Conservation (phyloP, 1,140 invertebrate species). For the Camponotus floridanus region DNA sequence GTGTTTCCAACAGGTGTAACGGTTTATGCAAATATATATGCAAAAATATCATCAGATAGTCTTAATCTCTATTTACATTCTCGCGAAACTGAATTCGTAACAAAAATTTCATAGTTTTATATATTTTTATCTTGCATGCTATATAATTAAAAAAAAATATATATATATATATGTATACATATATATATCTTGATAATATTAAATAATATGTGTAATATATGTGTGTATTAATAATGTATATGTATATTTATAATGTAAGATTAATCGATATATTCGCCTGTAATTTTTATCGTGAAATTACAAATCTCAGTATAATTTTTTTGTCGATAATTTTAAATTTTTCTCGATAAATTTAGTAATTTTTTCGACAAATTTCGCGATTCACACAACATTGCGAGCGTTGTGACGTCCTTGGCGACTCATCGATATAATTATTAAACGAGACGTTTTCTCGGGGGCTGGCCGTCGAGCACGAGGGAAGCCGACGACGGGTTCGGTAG, state of each 20-base stretch:
- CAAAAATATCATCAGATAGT: not conserved
- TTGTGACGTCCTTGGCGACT: not conserved
- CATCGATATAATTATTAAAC: slow-evolving; percentile 63
- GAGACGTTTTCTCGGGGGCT: slow-evolving; percentile 22
- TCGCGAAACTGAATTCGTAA: not conserved
- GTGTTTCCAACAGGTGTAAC: slow-evolving; percentile 69
- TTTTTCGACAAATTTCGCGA: slow-evolving; percentile 14
- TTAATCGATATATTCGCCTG: not conserved
- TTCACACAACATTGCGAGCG: not conserved
- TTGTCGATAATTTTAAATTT: not conserved
- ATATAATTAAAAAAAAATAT: not conserved
- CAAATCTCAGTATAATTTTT: not conserved
- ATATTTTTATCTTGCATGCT: not conserved
- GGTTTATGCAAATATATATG: not conserved
- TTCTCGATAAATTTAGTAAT: slow-evolving; percentile 13
- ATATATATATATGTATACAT: too few species aligned
- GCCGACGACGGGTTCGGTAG: slow-evolving; percentile 45
- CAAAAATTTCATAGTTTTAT: not conserved
- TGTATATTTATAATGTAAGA: not conserved
- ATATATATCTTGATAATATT: not conserved
- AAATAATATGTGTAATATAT: not conserved
- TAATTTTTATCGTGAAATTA: slow-evolving; percentile 7
- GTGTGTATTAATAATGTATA: too few species aligned
- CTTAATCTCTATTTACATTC: not conserved
- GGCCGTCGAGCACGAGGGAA: slow-evolving; percentile 14